Evolutionary conservation across 2,113 vertebrate species (phyloP), one percentile per base, ranked within the genome.

Genomic region (Leuciscus idus): DNA sequence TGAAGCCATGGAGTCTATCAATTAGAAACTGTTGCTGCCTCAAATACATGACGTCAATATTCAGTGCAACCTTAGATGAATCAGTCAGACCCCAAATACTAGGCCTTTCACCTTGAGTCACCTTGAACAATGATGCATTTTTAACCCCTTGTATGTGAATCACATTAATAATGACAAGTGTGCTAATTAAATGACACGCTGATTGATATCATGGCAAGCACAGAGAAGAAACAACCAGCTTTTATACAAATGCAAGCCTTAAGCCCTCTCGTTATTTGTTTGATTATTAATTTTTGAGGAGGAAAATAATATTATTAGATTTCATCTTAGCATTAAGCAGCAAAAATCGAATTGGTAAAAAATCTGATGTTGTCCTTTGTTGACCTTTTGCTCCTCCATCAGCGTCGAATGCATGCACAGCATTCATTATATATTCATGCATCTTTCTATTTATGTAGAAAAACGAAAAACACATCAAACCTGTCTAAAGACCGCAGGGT

Each of bases 81-180:
- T 30, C 79, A 85, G 68, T 8, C 19, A 78, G 85, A 86, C 87
- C 61, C 87, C 90, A 87, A 86, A 82, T 66, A 84, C 52, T 55
- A 87, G 92, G 90, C 89, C 91, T 75, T 70, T 96, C 96, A 97
- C 97, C 97, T 97, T 97, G 95, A 95, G 93, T 97, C 96, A 97
- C 97, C 96, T 98, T 97, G 96, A 93, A 89, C 90, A 84, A 61
- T 96, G 96, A 97, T 97, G 97, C 97, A 96, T 93, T 96, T 96
- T 97, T 96, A 97, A 97, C 96, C 94, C 96, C 91, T 95, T 87
- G n/a, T 17, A 6, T 85, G 33, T 85, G 36, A 28, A 23, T 21
- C 74, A 15, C 23, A 15, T 23, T 70, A 68, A 61, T 77, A 78
- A 74, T 61, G 19, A 86, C 70, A 36, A 15, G 50, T 52, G 33